These are phyloP conservation scores for Mungos mungo DNA, from an alignment of 2,113 vertebrate species.

Conservation along the genomic window DNA sequence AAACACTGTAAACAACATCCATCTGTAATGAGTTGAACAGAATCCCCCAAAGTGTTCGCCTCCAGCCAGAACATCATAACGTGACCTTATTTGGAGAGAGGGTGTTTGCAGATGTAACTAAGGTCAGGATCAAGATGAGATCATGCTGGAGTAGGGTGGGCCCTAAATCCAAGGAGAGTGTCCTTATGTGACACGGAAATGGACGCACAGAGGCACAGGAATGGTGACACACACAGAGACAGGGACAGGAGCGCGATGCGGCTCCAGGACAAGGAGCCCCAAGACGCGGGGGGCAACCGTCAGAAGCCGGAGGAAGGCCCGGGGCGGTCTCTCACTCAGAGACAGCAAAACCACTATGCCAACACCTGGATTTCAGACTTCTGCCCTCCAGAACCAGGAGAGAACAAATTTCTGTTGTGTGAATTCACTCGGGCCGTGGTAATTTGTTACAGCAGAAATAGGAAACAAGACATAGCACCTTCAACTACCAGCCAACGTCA, in stretches of 20 bases:
- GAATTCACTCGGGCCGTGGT: neutral
- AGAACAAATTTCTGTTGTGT: neutral
- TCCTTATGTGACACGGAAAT: neutral
- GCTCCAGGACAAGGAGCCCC: neutral
- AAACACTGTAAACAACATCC: neutral
- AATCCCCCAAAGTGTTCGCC: neutral
- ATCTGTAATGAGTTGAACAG: neutral
- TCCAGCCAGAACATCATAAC: neutral
- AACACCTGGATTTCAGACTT: neutral
- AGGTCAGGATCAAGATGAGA: neutral
- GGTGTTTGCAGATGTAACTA: neutral
- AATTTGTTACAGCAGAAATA: neutral
- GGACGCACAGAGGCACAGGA: neutral
- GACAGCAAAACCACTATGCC: fast-evolving
- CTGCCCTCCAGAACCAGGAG: neutral
- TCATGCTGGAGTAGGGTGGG: neutral
- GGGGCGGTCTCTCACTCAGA: neutral
- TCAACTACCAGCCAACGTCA: neutral
- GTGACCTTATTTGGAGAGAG: neutral
- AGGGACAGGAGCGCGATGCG: fast-evolving
- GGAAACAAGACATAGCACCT: neutral
- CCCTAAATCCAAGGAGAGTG: neutral
- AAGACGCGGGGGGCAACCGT: too few species aligned
- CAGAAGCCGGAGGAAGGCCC: neutral
- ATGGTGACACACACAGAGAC: neutral